phyloP scores from a whole-genome alignment of 2,888 invertebrate genomes.

The Orchestes rusci region DNA sequence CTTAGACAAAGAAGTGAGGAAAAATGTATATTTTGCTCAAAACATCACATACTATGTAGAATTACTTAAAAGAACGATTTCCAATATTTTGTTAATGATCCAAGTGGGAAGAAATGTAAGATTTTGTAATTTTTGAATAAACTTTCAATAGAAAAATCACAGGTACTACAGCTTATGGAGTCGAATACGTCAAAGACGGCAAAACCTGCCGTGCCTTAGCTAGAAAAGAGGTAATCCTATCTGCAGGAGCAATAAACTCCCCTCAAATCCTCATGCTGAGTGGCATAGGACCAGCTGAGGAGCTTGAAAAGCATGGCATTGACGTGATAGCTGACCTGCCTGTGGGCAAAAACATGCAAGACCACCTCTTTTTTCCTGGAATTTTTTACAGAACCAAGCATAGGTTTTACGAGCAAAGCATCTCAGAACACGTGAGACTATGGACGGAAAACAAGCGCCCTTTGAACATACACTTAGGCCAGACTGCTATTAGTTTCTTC shows the following conservation, averaged over 20 bases:
- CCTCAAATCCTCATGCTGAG: slow-evolving; percentile 15
- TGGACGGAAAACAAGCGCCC: slow-evolving; percentile 13
- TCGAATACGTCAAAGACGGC: slow-evolving; percentile 14
- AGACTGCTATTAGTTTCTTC: slow-evolving; percentile 12
- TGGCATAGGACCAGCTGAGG: slow-evolving; percentile 13
- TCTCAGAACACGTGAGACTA: slow-evolving; percentile 6
- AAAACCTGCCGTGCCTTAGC: slow-evolving; percentile 10
- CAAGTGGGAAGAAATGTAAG: too few species aligned
- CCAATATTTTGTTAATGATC: too few species aligned
- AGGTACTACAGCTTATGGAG: slow-evolving; percentile 11
- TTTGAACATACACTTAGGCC: slow-evolving; percentile 7
- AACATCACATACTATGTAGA: too few species aligned
- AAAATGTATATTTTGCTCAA: too few species aligned
- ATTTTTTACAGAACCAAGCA: slow-evolving; percentile 13
- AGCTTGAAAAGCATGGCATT: slow-evolving; percentile 10
- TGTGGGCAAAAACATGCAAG: slow-evolving; percentile 14
- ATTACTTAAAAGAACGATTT: too few species aligned
- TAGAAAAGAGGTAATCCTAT: slow-evolving; percentile 12
- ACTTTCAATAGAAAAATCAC: too few species aligned
- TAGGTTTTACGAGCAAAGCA: slow-evolving; percentile 10
- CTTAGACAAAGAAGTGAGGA: too few species aligned
- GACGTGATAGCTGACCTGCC: slow-evolving; percentile 13
- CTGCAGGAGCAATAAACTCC: slow-evolving; percentile 12
- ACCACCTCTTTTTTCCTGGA: slow-evolving; percentile 14
- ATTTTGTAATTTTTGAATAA: too few species aligned